Evolutionary conservation across 2,888 invertebrate genomes (phyloP).

Genomic region (Agrochola lychnidis): DNA sequence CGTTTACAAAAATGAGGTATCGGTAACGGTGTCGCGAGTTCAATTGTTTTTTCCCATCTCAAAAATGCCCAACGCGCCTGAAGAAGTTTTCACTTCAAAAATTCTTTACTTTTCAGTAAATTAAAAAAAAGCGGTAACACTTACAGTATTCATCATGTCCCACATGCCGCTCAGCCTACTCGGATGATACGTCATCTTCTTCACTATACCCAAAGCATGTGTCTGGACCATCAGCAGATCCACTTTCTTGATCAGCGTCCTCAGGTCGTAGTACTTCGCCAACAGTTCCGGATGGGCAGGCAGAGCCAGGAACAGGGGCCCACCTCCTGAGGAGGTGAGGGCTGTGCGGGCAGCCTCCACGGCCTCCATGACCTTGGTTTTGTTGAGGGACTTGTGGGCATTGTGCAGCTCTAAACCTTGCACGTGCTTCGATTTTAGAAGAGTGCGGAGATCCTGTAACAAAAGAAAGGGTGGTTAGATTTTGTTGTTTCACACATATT

Average conservation of each 20-base stretch:
- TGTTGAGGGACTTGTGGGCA: slow-evolving; percentile 89
- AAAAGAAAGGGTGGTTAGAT: slow-evolving; percentile 37
- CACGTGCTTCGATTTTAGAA: slow-evolving; percentile 90
- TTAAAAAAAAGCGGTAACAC: slow-evolving; percentile 62
- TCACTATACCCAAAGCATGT: slow-evolving; percentile 91
- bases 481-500: no score
- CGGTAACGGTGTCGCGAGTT: no score
- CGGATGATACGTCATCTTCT: slow-evolving; percentile 94
- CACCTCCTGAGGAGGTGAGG: slow-evolving; percentile 86
- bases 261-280: slow-evolving; percentile 93
- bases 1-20: no score
- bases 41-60: no score
- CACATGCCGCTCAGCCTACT: slow-evolving; percentile 94
- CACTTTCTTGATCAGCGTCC: slow-evolving; percentile 91
- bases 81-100: no score
- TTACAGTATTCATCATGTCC: slow-evolving; percentile 94
- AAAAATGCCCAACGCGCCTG: no score
- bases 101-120: neutral
- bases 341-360: slow-evolving; percentile 86
- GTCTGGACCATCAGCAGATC: slow-evolving; percentile 93
- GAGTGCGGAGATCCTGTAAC: slow-evolving; percentile 88
- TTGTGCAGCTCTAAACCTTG: slow-evolving; percentile 91
- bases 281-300: slow-evolving; percentile 92
- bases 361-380: slow-evolving; percentile 86
- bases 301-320: slow-evolving; percentile 91